Evolutionary conservation across 2,797 vertebrate species (phyloP).

Genomic region (Manis pentadactyla): DNA sequence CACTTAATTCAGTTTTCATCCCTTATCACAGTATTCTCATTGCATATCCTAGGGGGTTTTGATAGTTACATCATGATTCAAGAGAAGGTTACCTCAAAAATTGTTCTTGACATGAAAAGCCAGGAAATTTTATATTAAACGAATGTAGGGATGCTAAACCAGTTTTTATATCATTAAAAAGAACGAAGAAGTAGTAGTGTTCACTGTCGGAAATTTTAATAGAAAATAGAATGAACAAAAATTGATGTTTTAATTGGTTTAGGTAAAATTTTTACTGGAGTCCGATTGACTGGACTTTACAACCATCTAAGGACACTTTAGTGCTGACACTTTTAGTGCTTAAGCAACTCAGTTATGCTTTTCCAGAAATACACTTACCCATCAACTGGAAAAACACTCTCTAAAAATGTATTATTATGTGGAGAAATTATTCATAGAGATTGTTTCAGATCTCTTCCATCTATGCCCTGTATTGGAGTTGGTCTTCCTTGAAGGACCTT

Average conservation of each 20-base stretch:
- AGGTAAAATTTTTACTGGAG: not conserved
- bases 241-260: not conserved
- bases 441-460: conserved; percentile 39
- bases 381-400: conserved; percentile 62
- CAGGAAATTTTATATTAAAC: not conserved
- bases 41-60: not conserved
- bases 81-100: not conserved
- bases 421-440: conserved; percentile 69
- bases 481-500: conserved; percentile 75
- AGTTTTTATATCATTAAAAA: not conserved
- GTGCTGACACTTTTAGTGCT: not conserved
- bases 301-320: conserved; percentile 1
- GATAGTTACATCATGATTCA: not conserved
- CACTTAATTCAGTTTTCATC: not conserved
- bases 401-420: conserved; percentile 45
- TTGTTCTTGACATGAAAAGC: conserved; percentile 35
- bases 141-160: not conserved
- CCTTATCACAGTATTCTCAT: not conserved
- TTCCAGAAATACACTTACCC: conserved; percentile 62
- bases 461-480: conserved; percentile 47
- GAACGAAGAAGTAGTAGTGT: not conserved
- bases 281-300: conserved; percentile 37
- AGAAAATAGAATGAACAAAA: not conserved
- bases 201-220: not conserved
- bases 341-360: conserved; percentile 5